Evolutionary conservation across 2,113 vertebrate genomes (phyloP).

Genomic region (Microcebus tavaratra): DNA sequence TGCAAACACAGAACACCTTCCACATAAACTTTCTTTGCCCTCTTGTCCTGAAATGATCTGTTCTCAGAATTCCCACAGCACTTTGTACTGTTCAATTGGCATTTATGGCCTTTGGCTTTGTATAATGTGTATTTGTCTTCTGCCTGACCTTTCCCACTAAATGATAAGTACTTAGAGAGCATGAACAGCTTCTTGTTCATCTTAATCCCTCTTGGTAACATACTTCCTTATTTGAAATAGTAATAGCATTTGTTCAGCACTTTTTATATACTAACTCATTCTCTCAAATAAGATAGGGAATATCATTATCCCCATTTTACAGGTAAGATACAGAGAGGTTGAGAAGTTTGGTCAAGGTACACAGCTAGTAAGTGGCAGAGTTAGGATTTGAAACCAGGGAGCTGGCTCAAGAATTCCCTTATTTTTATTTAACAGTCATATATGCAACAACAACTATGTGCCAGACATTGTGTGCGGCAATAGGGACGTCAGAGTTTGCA

Average conservation of each 20-base stretch:
- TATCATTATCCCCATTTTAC: conserved; percentile 6
- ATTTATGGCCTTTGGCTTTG: not conserved
- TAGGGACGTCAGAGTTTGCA: not conserved
- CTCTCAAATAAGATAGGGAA: not conserved
- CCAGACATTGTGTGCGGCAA: not conserved
- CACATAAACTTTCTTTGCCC: not conserved
- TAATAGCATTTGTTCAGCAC: not conserved
- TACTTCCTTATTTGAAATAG: not conserved
- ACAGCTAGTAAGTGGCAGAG: not conserved
- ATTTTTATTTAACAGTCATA: not conserved
- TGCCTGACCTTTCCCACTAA: not conserved
- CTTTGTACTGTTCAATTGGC: not conserved
- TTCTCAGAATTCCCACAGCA: not conserved
- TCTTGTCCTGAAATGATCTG: not conserved
- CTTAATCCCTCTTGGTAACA: not conserved
- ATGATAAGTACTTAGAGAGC: not conserved
- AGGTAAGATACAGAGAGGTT: not conserved
- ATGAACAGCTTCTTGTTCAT: not conserved
- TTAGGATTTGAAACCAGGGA: not conserved
- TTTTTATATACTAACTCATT: not conserved
- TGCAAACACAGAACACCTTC: not conserved
- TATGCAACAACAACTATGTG: not conserved
- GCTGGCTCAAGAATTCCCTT: not conserved
- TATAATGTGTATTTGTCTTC: not conserved
- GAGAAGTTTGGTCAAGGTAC: not conserved